phyloP scores from a whole-genome alignment of 2,113 vertebrate genomes.

The Vicugna pacos region DNA sequence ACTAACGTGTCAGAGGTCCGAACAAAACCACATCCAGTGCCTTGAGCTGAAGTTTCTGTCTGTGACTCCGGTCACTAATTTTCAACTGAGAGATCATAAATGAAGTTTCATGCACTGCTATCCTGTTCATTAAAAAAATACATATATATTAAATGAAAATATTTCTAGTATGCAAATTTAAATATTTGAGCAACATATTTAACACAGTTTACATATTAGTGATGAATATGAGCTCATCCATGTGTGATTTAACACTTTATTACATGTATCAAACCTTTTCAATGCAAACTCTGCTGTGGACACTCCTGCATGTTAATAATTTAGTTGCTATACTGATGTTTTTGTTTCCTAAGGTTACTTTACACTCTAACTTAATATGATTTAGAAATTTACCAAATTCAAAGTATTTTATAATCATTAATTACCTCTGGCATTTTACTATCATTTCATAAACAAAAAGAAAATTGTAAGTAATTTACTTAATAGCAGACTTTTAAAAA shows the following conservation, averaged over 20 bases:
- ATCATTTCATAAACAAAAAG: neutral
- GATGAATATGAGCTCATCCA: neutral
- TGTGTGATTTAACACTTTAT: neutral
- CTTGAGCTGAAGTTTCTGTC: constrained; percentile 98
- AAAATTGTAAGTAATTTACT: constrained; percentile 8
- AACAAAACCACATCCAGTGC: constrained; percentile 98
- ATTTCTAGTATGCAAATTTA: neutral
- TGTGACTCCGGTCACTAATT: constrained; percentile 97
- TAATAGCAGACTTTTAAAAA: constrained; percentile 28
- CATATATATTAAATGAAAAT: constrained; percentile 47
- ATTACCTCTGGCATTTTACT: neutral
- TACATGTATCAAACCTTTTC: neutral
- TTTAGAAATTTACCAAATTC: constrained; percentile 21
- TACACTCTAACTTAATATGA: neutral
- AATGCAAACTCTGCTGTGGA: neutral
- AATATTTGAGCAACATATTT: constrained; percentile 15
- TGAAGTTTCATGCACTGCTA: constrained; percentile 96
- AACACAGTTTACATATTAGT: constrained; percentile 17
- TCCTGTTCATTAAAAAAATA: constrained; percentile 89
- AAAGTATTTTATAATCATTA: constrained; percentile 47
- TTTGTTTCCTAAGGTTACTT: constrained; percentile 1
- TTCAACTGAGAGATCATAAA: constrained; percentile 97
- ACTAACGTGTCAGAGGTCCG: constrained; percentile 97
- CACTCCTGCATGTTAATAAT: neutral
- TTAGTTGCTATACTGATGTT: neutral